Conservation (phyloP, 2,888 invertebrate genomes). For the Pristionchus entomophagus region DNA sequence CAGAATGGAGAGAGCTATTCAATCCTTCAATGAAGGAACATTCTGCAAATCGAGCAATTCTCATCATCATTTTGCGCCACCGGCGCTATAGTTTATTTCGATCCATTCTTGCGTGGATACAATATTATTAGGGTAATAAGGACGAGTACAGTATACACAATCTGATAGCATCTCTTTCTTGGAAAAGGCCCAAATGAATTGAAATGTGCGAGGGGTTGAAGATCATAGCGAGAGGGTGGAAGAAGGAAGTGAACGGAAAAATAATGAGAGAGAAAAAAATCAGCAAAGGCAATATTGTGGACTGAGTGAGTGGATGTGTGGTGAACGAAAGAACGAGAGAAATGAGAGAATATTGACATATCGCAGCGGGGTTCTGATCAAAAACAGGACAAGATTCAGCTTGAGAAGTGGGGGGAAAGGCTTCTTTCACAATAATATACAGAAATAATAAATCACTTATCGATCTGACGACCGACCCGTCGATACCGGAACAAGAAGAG, state of each 20-base stretch:
- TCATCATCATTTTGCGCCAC: background rate
- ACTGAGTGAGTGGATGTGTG: slow-evolving; percentile 20
- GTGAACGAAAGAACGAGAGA: background rate
- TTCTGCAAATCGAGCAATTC: no score
- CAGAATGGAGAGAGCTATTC: no score
- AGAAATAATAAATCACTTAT: background rate
- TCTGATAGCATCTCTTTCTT: slow-evolving; percentile 15
- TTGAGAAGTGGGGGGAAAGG: background rate
- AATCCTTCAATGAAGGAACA: no score
- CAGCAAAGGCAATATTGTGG: slow-evolving; percentile 33
- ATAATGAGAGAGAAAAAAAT: background rate
- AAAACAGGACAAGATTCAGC: slow-evolving; percentile 17
- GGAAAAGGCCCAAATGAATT: slow-evolving; percentile 26
- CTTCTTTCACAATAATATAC: slow-evolving; percentile 38
- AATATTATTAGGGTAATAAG: slow-evolving; percentile 31
- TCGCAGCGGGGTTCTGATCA: background rate
- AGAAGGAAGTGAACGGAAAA: slow-evolving; percentile 12
- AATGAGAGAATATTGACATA: background rate
- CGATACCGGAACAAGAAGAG: background rate
- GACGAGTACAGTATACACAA: background rate
- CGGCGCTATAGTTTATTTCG: slow-evolving; percentile 1
- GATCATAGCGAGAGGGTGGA: slow-evolving; percentile 41
- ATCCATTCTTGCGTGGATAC: slow-evolving; percentile 1
- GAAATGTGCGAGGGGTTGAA: slow-evolving; percentile 22
- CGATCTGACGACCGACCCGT: slow-evolving; percentile 11